Evolutionary conservation across 2,888 invertebrate genomes (phyloP).

Genomic region (Heterodera filipjevi): DNA sequence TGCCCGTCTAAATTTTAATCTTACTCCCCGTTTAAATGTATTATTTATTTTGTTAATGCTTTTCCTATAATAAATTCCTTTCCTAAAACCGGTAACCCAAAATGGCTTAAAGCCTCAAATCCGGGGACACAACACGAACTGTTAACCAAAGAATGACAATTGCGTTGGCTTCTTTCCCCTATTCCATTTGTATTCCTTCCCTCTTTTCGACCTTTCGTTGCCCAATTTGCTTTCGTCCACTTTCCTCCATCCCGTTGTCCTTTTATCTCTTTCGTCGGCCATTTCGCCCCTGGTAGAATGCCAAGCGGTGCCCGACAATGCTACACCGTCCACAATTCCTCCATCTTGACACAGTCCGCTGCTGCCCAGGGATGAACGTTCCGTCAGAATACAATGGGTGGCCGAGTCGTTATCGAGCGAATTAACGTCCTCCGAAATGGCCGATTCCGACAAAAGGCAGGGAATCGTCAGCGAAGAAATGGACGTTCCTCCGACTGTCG

Average conservation of each 20-base stretch:
- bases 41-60: no score
- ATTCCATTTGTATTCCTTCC: no score
- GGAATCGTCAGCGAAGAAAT: slow-evolving; percentile 33
- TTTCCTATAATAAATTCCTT: no score
- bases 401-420: not conserved
- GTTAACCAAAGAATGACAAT: no score
- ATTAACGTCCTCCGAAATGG: slow-evolving; percentile 40
- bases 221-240: not conserved
- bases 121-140: no score
- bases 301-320: not conserved
- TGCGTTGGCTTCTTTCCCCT: no score
- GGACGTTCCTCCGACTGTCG: no score
- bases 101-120: no score
- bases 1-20: no score
- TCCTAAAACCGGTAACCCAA: no score
- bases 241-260: not conserved
- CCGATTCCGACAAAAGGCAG: slow-evolving; percentile 31
- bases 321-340: not conserved
- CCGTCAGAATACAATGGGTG: not conserved
- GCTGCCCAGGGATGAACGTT: not conserved
- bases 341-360: not conserved
- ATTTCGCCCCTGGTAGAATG: slow-evolving; percentile 11
- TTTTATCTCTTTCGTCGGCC: not conserved
- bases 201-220: not conserved
- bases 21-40: no score